These are phyloP conservation scores for Cardinalis cardinalis DNA, from an alignment of 2,113 vertebrate species.

Conservation along the genomic window DNA sequence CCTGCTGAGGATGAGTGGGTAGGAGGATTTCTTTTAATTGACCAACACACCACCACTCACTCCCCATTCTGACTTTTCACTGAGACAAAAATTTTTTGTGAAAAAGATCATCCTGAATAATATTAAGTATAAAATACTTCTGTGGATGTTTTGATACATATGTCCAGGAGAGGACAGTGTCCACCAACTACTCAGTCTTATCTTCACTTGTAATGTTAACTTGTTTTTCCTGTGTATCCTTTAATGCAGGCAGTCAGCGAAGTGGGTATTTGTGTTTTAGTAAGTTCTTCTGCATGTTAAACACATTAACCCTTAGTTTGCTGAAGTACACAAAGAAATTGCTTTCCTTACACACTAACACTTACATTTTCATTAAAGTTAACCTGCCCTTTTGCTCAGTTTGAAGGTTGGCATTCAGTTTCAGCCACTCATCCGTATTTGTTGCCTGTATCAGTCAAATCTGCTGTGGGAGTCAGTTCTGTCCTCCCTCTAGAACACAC, in stretches of 20 bases:
- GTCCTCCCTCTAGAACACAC: neutral
- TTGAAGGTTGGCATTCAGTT: neutral
- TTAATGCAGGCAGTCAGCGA: neutral
- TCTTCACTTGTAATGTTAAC: neutral
- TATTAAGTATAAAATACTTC: neutral
- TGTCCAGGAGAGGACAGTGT: slow-evolving; percentile 45
- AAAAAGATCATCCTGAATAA: neutral
- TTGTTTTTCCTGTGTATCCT: neutral
- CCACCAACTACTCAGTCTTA: neutral
- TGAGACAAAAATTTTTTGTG: neutral
- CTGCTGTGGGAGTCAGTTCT: neutral
- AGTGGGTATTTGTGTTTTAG: neutral
- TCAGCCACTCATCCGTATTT: neutral
- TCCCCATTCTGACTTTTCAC: neutral
- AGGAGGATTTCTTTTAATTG: neutral
- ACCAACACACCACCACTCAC: neutral
- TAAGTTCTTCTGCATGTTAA: neutral
- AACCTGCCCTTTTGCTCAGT: neutral
- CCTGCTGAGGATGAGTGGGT: neutral
- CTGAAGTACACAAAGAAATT: neutral
- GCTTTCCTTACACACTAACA: neutral
- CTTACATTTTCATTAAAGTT: neutral
- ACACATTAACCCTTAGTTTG: neutral
- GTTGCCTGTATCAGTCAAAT: neutral
- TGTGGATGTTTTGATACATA: neutral